Evolutionary conservation across 2,888 invertebrate genomes (phyloP).

Genomic region (Philaethria dido): DNA sequence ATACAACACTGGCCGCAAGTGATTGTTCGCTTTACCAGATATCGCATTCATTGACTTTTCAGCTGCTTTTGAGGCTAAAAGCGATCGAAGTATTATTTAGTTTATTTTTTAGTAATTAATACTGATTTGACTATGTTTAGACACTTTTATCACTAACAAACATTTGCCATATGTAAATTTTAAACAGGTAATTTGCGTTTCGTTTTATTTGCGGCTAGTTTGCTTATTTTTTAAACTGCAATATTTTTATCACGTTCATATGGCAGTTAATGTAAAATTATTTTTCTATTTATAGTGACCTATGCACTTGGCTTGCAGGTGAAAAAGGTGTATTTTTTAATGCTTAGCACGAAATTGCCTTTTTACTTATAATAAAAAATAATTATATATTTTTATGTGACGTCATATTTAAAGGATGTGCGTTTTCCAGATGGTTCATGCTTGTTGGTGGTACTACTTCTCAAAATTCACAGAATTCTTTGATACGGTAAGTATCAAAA

Average conservation of each 20-base stretch:
- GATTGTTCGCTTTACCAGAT: slow-evolving; percentile 22
- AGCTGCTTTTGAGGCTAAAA: slow-evolving; percentile 6
- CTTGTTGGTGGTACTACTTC: slow-evolving; percentile 98
- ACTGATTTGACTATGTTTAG: background rate
- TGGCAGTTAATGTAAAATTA: slow-evolving; percentile 3
- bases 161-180: background rate
- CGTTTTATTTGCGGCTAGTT: background rate
- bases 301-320: slow-evolving; percentile 19
- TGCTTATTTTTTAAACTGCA: background rate
- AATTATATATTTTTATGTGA: background rate
- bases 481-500: slow-evolving; percentile 91
- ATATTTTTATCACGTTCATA: background rate
- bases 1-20: slow-evolving; percentile 13
- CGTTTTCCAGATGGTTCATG: slow-evolving; percentile 92
- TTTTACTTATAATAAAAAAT: background rate
- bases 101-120: background rate
- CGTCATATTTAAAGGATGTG: slow-evolving; percentile 29
- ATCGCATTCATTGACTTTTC: background rate
- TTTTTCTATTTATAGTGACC: slow-evolving; percentile 3
- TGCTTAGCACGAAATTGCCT: slow-evolving; percentile 16
- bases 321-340: slow-evolving; percentile 21
- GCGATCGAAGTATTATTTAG: background rate
- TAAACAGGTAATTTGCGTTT: background rate
- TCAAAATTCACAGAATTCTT: slow-evolving; percentile 98
- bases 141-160: background rate